These are phyloP conservation scores for Rachycentron canadum DNA, from an alignment of 2,797 vertebrate species.

Conservation along the genomic window DNA sequence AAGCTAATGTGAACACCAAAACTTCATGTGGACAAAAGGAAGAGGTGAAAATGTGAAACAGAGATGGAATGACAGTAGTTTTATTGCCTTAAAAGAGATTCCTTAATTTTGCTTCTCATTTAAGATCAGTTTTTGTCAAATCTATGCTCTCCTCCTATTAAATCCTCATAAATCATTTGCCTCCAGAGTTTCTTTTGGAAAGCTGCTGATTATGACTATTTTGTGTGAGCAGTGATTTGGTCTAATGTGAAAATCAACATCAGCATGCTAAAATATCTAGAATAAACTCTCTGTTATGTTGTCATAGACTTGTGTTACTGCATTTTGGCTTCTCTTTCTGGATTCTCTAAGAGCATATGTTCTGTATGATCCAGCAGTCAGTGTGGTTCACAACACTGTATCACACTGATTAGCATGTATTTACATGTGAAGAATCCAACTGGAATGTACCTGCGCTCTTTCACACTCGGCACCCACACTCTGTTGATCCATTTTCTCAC, in stretches of 20 bases:
- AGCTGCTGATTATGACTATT: slow-evolving; percentile 20
- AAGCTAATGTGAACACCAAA: background rate
- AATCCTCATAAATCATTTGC: slow-evolving; percentile 34
- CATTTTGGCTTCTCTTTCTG: slow-evolving; percentile 29
- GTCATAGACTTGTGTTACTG: slow-evolving; percentile 25
- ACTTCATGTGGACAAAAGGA: background rate
- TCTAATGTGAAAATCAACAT: slow-evolving; percentile 34
- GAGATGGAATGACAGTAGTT: background rate
- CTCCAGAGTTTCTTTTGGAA: slow-evolving; percentile 44
- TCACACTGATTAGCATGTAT: slow-evolving; percentile 48
- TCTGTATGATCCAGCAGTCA: slow-evolving; percentile 43
- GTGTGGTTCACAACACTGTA: slow-evolving; percentile 30
- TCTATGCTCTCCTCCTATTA: slow-evolving; percentile 4
- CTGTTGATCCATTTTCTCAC: slow-evolving; percentile 42
- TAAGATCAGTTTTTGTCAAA: background rate
- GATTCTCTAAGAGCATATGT: slow-evolving; percentile 52
- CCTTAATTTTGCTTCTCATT: slow-evolving; percentile 1
- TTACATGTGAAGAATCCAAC: slow-evolving; percentile 50
- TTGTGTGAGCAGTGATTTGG: background rate
- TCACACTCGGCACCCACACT: slow-evolving; percentile 54
- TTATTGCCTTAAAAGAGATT: slow-evolving; percentile 15
- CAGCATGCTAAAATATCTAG: slow-evolving; percentile 11
- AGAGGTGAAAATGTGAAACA: background rate
- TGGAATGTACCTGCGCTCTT: slow-evolving; percentile 48
- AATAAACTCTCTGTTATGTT: slow-evolving; percentile 21